A percentile compares a stretch with the other conserved stretches of the same genome.
phyloP scores from a whole-genome alignment of 2,797 vertebrate species.

The Chrysocyon brachyurus region DNA sequence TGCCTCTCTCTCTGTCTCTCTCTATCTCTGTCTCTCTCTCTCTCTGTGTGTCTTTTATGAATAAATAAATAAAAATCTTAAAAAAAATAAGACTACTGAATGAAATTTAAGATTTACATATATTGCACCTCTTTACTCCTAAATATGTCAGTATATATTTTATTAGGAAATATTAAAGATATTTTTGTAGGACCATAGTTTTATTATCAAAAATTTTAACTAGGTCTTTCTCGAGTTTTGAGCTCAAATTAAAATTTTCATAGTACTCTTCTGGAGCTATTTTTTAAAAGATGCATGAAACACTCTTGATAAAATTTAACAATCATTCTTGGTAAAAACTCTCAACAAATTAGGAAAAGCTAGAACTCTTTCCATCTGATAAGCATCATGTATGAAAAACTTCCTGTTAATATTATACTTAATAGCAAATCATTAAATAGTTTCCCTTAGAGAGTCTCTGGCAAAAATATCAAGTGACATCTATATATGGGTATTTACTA shows the following conservation, averaged over 20 bases:
- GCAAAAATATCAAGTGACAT: neutral
- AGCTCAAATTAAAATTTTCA: neutral
- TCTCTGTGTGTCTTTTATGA: no score
- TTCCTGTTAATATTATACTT: neutral
- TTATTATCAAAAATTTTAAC: neutral
- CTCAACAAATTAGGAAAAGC: neutral
- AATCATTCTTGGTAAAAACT: neutral
- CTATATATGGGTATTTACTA: neutral
- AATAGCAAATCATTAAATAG: neutral
- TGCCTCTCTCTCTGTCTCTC: no score
- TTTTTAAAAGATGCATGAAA: neutral
- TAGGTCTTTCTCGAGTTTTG: neutral
- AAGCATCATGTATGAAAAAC: neutral
- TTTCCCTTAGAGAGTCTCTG: neutral
- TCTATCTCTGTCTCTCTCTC: no score
- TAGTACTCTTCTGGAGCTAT: neutral
- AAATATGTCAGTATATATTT: neutral
- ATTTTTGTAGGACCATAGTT: neutral
- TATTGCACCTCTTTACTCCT: neutral
- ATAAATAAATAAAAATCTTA: no score
- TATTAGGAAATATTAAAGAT: neutral
- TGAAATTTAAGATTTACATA: neutral
- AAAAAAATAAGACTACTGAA: neutral
- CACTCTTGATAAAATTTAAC: neutral
- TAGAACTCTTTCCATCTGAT: neutral